A percentile compares a stretch with the other conserved stretches of the same genome.
Conservation (phyloP, 2,888 invertebrate genomes). For the Escarpia spicata region DNA sequence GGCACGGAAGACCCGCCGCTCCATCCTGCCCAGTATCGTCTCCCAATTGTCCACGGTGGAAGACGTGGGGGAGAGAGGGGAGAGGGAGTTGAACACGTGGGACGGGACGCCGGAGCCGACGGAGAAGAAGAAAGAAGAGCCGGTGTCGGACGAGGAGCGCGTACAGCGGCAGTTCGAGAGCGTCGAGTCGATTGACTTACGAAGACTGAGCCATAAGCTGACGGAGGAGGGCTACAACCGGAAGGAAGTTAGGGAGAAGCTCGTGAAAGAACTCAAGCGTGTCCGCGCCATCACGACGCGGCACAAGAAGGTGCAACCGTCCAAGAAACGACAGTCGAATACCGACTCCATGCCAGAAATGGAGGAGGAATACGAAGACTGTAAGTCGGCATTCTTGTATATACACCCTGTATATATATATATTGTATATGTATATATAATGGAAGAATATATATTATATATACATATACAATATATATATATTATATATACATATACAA, state of each 20-base stretch:
- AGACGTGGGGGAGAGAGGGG: background rate
- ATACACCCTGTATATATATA: too few relatives aligned
- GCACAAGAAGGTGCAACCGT: background rate
- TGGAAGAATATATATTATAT: too few relatives aligned
- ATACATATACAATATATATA: too few relatives aligned
- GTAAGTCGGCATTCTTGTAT: background rate
- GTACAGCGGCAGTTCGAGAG: background rate
- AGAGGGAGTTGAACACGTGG: too few relatives aligned
- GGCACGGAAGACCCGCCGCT: background rate
- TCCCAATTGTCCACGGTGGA: background rate
- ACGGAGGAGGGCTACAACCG: background rate
- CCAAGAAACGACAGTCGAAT: background rate
- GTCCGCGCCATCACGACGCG: background rate
- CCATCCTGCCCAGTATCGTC: background rate
- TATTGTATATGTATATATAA: too few relatives aligned
- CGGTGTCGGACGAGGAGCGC: background rate
- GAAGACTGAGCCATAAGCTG: background rate
- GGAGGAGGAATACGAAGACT: background rate
- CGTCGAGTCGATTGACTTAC: background rate
- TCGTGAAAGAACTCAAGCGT: background rate
- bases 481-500: too few relatives aligned
- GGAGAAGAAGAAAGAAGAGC: background rate
- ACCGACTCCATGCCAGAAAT: background rate
- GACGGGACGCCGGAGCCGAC: too few relatives aligned
- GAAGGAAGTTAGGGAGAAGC: background rate